Evolutionary conservation across 2,888 invertebrate genomes (phyloP), one percentile per base, ranked within the genome.

Genomic region (Eustalomyia histrio): DNA sequence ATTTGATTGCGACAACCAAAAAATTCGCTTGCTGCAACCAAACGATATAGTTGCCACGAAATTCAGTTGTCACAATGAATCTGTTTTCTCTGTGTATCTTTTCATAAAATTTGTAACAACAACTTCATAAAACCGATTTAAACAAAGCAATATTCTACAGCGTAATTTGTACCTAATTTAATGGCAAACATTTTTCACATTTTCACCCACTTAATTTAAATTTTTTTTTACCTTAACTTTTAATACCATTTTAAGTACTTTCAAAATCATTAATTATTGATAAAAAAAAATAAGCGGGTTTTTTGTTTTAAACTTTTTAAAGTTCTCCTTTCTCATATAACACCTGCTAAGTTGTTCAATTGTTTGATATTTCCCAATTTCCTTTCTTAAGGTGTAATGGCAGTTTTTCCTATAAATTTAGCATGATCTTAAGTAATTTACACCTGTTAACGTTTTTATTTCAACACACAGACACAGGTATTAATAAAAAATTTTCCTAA

Each of bases 131-230:
- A 21, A 21, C 4, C 21, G 21, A 21, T 21, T 4, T 4, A 29
- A 3, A 29, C 29, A 1, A 29, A 29, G 7, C 3, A 29, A 29
- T 6, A 29, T 39, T 39, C 12, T 9, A 10, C 10, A 10, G 12
- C 12, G 39, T 39, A 12, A 12, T 39, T 39, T 12, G 10, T 39
- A 39, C 39, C 39, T 39, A 12, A n/a, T 39, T 39, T 9, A 39
- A 39, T 39, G 39, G 12, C 14, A 12, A 12, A 12, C 9, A 12
- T 39, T n/a, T 24, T 57, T 68, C 16, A 29, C 17, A 43, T 53
- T 61, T 39, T 39, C 39, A 55, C 55, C 61, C 50, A 63, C 61
- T 73, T 55, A 63, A 52, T 29, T 63, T n/a, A n/a, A n/a, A n/a
- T 72, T 6, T 18, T 39, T 53, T 18, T 55, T 63, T 6, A n/a